phyloP scores from a whole-genome alignment of 2,113 vertebrate genomes.

The Ctenodactylus gundi region DNA sequence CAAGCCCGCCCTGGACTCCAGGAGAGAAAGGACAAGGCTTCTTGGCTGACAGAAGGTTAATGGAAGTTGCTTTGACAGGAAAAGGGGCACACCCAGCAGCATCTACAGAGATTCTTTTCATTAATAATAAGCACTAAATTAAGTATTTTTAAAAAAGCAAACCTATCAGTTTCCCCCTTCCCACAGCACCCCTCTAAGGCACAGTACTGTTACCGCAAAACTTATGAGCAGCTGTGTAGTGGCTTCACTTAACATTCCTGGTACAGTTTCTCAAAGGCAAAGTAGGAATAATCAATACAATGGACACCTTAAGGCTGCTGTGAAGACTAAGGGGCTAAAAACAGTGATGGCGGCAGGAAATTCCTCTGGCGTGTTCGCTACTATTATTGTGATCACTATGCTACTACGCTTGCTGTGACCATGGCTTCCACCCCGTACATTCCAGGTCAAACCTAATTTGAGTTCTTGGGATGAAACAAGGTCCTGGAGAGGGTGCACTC shows the following conservation, averaged over 20 bases:
- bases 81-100: not conserved
- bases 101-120: not conserved
- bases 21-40: not conserved
- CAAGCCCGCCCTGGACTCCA: not conserved
- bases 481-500: not conserved
- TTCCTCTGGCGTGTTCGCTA: not conserved
- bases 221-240: not conserved
- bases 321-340: not conserved
- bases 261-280: not conserved
- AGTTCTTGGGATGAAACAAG: not conserved
- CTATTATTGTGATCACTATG: not conserved
- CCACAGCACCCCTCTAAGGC: not conserved
- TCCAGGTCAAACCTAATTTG: not conserved
- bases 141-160: not conserved
- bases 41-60: not conserved
- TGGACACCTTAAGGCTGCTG: not conserved
- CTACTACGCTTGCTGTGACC: not conserved
- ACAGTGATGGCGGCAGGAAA: not conserved
- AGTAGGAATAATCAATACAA: not conserved
- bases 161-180: not conserved
- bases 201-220: not conserved
- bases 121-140: not conserved
- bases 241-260: not conserved
- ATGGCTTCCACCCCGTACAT: not conserved
- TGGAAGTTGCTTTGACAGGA: not conserved